These are phyloP conservation scores for Monoplex corrugatus DNA, from an alignment of 2,888 invertebrate genomes.

Conservation along the genomic window DNA sequence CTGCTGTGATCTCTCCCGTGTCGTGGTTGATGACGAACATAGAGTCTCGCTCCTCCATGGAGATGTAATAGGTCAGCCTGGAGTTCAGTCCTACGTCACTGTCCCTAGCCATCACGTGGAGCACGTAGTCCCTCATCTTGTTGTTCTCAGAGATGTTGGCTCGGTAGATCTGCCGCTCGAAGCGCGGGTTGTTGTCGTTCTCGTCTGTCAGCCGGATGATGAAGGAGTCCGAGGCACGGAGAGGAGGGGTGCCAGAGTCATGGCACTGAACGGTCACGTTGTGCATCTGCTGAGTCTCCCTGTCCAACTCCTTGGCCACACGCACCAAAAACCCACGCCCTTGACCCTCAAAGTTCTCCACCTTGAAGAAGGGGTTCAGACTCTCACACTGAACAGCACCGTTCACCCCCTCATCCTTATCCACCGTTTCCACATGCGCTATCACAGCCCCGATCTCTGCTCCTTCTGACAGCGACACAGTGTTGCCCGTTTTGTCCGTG, in stretches of 20 bases:
- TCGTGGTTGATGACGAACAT: constrained; percentile 67
- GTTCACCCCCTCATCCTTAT: constrained; percentile 68
- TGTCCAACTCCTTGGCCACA: constrained; percentile 67
- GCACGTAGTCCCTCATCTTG: constrained; percentile 65
- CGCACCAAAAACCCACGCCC: constrained; percentile 67
- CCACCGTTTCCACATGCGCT: constrained; percentile 70
- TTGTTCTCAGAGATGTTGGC: constrained; percentile 74
- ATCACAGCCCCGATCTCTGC: constrained; percentile 67
- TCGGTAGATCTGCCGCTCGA: constrained; percentile 65
- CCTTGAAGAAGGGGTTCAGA: constrained; percentile 54
- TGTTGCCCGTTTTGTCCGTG: constrained; percentile 55
- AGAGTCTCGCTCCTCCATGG: constrained; percentile 57
- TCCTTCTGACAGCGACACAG: constrained; percentile 64
- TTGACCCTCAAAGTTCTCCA: constrained; percentile 57
- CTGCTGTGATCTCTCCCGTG: constrained; percentile 70
- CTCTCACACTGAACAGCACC: constrained; percentile 68
- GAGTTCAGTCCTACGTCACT: constrained; percentile 70
- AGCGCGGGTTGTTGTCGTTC: constrained; percentile 77
- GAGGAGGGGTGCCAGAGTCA: constrained; percentile 71
- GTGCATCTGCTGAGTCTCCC: constrained; percentile 68
- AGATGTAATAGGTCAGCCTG: constrained; percentile 64
- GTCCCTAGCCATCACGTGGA: constrained; percentile 72
- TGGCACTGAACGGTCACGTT: constrained; percentile 72
- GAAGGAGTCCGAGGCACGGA: constrained; percentile 65
- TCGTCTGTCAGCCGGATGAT: constrained; percentile 71